Percentiles rank a stretch among this genome's conserved stretches.
Evolutionary conservation across 2,888 invertebrate genomes (phyloP).

Genomic region (Acronicta alni): DNA sequence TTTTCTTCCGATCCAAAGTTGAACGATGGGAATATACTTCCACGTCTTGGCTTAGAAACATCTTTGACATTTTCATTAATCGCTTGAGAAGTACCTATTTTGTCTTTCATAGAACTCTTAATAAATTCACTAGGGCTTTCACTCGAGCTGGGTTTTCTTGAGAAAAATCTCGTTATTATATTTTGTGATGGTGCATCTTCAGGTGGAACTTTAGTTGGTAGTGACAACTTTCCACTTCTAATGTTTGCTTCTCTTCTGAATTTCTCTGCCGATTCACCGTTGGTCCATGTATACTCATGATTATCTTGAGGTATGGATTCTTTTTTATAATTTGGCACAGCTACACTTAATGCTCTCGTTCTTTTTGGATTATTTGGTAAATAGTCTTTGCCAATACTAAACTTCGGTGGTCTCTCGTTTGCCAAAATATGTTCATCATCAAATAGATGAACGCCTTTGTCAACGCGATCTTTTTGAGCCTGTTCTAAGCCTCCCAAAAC

Average conservation of each 20-base stretch:
- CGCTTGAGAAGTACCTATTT: conserved; percentile 71
- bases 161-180: conserved; percentile 74
- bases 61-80: conserved; percentile 67
- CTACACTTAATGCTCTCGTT: conserved; percentile 91
- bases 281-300: conserved; percentile 92
- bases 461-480: conserved; percentile 81
- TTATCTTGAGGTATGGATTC: conserved; percentile 79
- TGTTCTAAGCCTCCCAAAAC: conserved; percentile 91
- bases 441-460: conserved; percentile 91
- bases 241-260: conserved; percentile 87
- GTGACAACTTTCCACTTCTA: conserved; percentile 81
- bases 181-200: conserved; percentile 69
- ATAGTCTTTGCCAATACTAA: conserved; percentile 87
- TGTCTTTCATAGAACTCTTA: conserved; percentile 77
- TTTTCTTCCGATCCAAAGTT: conserved; percentile 70
- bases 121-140: conserved; percentile 78
- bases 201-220: conserved; percentile 69
- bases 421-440: conserved; percentile 93
- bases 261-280: conserved; percentile 90
- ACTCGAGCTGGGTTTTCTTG: conserved; percentile 73
- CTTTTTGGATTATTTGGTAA: conserved; percentile 80
- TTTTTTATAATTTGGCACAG: conserved; percentile 83
- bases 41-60: conserved; percentile 70
- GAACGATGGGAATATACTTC: conserved; percentile 80
- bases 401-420: conserved; percentile 90